Base-by-base conservation (phyloP, 1,140 invertebrate genomes). In the Phortica variegata region DNA sequence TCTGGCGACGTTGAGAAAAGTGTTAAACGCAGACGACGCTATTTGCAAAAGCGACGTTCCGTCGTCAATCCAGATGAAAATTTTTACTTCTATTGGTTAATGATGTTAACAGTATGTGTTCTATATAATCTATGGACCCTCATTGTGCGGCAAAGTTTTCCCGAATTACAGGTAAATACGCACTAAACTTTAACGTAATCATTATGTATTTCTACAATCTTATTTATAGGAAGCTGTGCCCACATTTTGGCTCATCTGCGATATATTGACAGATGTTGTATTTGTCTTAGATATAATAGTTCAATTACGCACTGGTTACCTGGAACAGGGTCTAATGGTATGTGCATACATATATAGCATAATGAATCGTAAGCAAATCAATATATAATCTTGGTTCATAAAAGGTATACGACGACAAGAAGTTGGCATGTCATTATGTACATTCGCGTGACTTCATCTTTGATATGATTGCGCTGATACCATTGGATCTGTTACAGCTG, bases 71-170 rank as follows among this genome's bases (percentile, higher is more conserved):
- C 94, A 0, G 93, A 97, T 77, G 91, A 93, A 56, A 95, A 93
- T 73, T 91, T 94, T 74, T 94, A 94, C 80, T 96, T 95, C 78
- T 91, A 93, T 71, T 97, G 94, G 95, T 81, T 97, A 49, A 87
- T 92, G 80, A 69, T 95, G 17, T 80, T 96, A 49, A 94, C 93
- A 13, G 70, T 86, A 39, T 93, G 91, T 71, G 90, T 97, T 52
- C 82, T 97, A 18, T 97, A 97, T 79, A 97, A 97, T 78, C 79
- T 95, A 18, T 97, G 95, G 95, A 93, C 93, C 8, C 81, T 94
- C 20, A 97, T 97, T 58, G 93, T 95, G 17, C 81, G 95, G 15
- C 91, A 97, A 77, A 95, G 92, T 63, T 90, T 97, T 75, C 89
- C 91, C 17, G 93, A 96, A 71, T 82, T 96, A 39, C 90, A 92